A percentile compares a stretch with the other conserved stretches of the same genome.
Evolutionary conservation across 2,888 invertebrate genomes (phyloP).

Genomic region (Microchrysa polita): DNA sequence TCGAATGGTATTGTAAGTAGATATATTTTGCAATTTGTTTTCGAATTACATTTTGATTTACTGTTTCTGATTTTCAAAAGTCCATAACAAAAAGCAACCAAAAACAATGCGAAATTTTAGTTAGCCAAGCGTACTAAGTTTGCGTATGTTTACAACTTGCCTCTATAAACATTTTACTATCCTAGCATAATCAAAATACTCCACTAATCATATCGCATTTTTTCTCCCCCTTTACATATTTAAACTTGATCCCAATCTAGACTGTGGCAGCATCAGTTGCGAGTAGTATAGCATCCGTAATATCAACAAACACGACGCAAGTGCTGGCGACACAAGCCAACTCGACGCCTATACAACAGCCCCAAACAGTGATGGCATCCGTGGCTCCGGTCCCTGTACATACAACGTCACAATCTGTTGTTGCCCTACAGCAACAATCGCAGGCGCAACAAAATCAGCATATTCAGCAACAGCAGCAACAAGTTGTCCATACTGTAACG

Average conservation of each 20-base stretch:
- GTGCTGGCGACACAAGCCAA: conserved; percentile 57
- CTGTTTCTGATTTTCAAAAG: conserved; percentile 54
- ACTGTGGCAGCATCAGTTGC: conserved; percentile 58
- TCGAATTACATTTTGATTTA: conserved; percentile 58
- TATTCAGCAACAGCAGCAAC: conserved; percentile 54
- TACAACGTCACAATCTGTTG: neutral
- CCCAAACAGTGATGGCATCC: conserved; percentile 48
- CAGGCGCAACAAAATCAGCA: conserved; percentile 53
- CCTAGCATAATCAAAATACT: no score
- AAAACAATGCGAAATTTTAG: conserved; percentile 29
- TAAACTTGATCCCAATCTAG: conserved; percentile 5
- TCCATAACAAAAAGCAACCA: conserved; percentile 20
- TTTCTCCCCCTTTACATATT: no score
- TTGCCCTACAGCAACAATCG: conserved; percentile 52
- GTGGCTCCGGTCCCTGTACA: conserved; percentile 52
- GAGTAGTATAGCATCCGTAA: conserved; percentile 63
- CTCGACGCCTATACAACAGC: conserved; percentile 51
- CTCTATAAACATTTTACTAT: neutral
- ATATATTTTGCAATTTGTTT: conserved; percentile 28
- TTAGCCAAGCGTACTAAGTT: conserved; percentile 26
- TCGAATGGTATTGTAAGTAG: conserved; percentile 25
- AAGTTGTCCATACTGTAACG: conserved; percentile 56
- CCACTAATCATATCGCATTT: no score
- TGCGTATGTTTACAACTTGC: conserved; percentile 28
- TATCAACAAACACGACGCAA: conserved; percentile 58